phyloP scores from a whole-genome alignment of 1,140 invertebrate genomes.

The Cydia amplana region DNA sequence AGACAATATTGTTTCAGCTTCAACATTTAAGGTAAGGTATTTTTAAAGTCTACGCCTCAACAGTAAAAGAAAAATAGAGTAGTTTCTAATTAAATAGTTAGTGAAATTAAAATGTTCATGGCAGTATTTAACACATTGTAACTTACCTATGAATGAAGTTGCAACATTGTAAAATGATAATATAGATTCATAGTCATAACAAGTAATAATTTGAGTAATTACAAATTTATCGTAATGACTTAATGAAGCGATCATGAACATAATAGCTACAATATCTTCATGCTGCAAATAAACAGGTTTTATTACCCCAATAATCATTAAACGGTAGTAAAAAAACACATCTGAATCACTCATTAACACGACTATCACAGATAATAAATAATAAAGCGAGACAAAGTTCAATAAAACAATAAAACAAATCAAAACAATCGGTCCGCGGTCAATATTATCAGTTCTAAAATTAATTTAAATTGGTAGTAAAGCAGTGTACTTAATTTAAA shows the following conservation, averaged over 20 bases:
- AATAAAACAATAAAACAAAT: constrained; percentile 22
- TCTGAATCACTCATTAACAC: constrained; percentile 14
- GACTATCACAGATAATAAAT: constrained; percentile 10
- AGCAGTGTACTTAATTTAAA: constrained; percentile 57
- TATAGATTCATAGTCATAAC: background rate
- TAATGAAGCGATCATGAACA: constrained; percentile 11
- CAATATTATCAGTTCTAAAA: constrained; percentile 19
- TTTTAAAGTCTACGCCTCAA: too few relatives aligned
- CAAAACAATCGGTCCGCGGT: background rate
- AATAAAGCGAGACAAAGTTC: constrained; percentile 26
- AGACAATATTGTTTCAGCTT: too few relatives aligned
- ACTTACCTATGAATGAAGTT: background rate
- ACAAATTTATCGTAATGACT: constrained; percentile 18
- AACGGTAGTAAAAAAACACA: constrained; percentile 11
- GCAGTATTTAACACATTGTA: too few relatives aligned
- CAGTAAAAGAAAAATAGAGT: too few relatives aligned
- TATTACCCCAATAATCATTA: constrained; percentile 25
- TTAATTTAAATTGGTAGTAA: constrained; percentile 27
- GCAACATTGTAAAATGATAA: background rate
- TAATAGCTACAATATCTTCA: constrained; percentile 7
- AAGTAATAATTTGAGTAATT: background rate
- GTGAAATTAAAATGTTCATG: too few relatives aligned
- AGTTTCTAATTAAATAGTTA: too few relatives aligned
- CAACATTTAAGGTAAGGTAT: too few relatives aligned
- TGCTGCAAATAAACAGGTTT: constrained; percentile 11